Conservation (phyloP, 1,140 invertebrate genomes). For the Limonius californicus region DNA sequence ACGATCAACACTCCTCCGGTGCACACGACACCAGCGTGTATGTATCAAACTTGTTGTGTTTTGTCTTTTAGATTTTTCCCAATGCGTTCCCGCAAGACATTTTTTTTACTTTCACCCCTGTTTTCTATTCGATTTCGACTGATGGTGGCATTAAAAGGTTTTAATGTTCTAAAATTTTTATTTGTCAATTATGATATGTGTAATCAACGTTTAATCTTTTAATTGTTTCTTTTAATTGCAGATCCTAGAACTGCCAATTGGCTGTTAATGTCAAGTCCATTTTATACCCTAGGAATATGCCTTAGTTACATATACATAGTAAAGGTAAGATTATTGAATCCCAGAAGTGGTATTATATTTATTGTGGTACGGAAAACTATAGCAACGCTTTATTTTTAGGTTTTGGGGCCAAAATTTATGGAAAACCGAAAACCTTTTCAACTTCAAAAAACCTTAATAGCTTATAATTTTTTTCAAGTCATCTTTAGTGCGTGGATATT, state of each 20-base stretch:
- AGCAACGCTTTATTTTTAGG: slow-evolving; percentile 48
- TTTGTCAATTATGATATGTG: too few relatives aligned
- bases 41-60: too few relatives aligned
- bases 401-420: slow-evolving; percentile 69
- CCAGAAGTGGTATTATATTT: not conserved
- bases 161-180: too few relatives aligned
- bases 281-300: slow-evolving; percentile 75
- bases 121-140: too few relatives aligned
- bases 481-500: slow-evolving; percentile 49
- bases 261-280: slow-evolving; percentile 78
- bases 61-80: too few relatives aligned
- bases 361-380: too few relatives aligned
- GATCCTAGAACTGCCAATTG: slow-evolving; percentile 79
- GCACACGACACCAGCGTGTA: too few relatives aligned
- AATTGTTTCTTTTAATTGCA: slow-evolving; percentile 50
- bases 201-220: too few relatives aligned
- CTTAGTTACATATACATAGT: slow-evolving; percentile 72
- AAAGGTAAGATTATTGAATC: slow-evolving; percentile 54
- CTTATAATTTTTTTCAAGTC: slow-evolving; percentile 70
- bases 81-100: too few relatives aligned
- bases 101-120: too few relatives aligned
- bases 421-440: slow-evolving; percentile 62
- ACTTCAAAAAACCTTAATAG: slow-evolving; percentile 59
- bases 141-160: too few relatives aligned
- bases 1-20: too few relatives aligned